Conservation (phyloP, 2,113 vertebrate genomes). For the Eclectus roratus region DNA sequence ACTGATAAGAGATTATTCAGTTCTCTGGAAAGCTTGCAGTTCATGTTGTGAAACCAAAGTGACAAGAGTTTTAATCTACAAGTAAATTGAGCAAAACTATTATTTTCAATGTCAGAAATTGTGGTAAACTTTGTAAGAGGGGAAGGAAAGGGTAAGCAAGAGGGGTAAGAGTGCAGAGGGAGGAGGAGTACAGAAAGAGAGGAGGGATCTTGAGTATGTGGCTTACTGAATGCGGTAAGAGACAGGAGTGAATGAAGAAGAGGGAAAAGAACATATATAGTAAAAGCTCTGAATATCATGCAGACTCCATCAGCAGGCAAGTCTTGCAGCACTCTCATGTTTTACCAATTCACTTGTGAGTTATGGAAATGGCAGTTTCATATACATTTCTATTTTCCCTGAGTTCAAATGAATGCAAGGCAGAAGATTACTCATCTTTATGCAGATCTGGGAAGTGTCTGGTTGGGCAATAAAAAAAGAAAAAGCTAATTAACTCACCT, state of each 20-base stretch:
- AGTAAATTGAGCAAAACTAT: background rate
- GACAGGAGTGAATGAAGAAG: background rate
- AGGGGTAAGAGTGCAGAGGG: background rate
- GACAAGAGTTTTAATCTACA: background rate
- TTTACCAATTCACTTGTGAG: background rate
- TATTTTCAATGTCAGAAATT: background rate
- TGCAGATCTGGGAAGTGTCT: background rate
- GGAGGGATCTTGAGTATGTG: background rate
- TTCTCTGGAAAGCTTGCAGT: background rate
- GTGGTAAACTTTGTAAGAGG: background rate
- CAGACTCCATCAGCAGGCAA: background rate
- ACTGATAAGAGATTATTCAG: background rate
- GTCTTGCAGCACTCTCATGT: background rate
- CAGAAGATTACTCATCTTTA: background rate
- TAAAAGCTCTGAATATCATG: background rate
- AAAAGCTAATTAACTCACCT: background rate
- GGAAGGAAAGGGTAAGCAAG: background rate
- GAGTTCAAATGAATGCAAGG: background rate
- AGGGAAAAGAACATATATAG: accelerated
- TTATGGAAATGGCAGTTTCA: background rate
- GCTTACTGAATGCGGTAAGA: background rate
- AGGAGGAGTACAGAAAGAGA: background rate
- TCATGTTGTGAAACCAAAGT: background rate
- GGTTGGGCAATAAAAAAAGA: background rate
- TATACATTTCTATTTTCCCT: background rate